Conservation (phyloP, 2,888 invertebrate species). For the Spodoptera picta region DNA sequence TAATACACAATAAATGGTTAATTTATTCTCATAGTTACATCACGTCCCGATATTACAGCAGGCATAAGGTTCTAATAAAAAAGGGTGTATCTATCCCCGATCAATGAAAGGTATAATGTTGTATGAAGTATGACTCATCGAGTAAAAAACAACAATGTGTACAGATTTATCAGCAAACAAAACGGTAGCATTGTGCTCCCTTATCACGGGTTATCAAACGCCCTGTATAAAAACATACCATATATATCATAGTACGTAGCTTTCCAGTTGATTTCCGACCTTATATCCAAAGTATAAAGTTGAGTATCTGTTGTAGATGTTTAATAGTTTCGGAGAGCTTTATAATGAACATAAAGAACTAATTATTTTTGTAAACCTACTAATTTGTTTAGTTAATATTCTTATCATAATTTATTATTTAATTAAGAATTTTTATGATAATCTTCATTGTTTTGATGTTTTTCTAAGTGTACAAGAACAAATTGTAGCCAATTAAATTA, state of each 20-base stretch:
- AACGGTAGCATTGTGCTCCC: slow-evolving; percentile 37
- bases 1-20: too few species aligned
- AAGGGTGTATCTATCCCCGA: too few species aligned
- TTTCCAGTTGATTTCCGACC: too few species aligned
- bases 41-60: too few species aligned
- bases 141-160: slow-evolving; percentile 36
- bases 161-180: slow-evolving; percentile 38
- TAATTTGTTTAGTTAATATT: slow-evolving; percentile 16
- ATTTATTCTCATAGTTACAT: too few species aligned
- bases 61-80: too few species aligned
- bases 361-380: slow-evolving; percentile 14
- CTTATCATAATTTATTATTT: slow-evolving; percentile 12
- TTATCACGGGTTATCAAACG: slow-evolving; percentile 54
- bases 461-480: too few species aligned
- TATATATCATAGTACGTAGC: not conserved
- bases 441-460: not conserved
- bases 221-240: slow-evolving; percentile 5
- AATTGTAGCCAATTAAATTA: too few species aligned
- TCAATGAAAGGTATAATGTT: too few species aligned
- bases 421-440: not conserved
- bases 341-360: slow-evolving; percentile 9
- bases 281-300: too few species aligned
- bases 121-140: slow-evolving; percentile 5
- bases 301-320: too few species aligned
- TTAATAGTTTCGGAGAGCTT: too few species aligned